These are phyloP conservation scores for Callipepla squamata DNA, from an alignment of 2,113 vertebrate species.

Conservation along the genomic window DNA sequence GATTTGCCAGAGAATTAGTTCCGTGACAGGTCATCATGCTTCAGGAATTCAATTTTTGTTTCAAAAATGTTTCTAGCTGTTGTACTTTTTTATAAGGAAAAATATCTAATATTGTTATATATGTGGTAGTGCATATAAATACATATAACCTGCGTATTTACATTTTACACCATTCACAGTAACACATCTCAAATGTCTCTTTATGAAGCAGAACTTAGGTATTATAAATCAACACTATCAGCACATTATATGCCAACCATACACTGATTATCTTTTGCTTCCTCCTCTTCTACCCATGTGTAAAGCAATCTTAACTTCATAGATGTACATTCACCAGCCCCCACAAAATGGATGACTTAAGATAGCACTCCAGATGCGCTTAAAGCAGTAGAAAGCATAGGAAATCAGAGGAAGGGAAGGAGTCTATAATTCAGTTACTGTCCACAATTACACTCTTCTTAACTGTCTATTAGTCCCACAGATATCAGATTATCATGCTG, in stretches of 20 bases:
- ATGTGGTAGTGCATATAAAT: too few relatives aligned
- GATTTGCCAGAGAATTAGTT: not conserved
- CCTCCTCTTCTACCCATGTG: not conserved
- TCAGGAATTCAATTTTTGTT: not conserved
- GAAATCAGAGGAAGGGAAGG: conserved; percentile 52
- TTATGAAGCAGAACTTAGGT: not conserved
- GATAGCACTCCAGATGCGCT: not conserved
- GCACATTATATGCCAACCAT: not conserved
- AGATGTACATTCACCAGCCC: not conserved
- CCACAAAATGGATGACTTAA: not conserved
- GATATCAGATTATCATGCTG: conserved; percentile 41
- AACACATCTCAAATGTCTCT: not conserved
- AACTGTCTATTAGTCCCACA: conserved; percentile 47
- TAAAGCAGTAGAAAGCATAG: conserved; percentile 5
- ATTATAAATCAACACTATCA: not conserved
- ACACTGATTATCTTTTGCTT: not conserved
- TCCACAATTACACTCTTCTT: conserved; percentile 35
- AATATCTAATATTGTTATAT: not conserved
- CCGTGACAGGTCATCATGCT: not conserved
- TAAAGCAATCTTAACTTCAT: not conserved
- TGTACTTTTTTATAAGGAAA: not conserved
- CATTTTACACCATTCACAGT: not conserved
- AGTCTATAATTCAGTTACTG: conserved; percentile 43
- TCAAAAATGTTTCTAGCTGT: not conserved
- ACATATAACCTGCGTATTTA: not conserved